Evolutionary conservation across 2,797 vertebrate species (phyloP), one percentile per base, ranked within the genome.

Genomic region (Bucorvus abyssinicus): DNA sequence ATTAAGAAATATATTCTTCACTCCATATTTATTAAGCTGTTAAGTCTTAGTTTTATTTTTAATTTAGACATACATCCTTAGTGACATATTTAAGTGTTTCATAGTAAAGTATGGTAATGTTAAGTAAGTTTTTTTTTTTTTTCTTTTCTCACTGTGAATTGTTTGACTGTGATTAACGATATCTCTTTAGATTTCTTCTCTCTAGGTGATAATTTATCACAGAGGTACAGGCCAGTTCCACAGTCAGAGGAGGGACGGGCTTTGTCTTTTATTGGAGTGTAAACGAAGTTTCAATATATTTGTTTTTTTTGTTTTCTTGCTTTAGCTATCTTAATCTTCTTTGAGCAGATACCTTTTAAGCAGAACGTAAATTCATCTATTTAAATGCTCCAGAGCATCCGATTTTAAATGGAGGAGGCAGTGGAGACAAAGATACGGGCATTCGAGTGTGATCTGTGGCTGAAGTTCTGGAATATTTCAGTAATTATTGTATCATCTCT

Each of bases 131-230:
- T 97, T 99, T 98, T 98, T 98, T 97, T 98, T 97, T 71, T 71
- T 98, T 97, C 96, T 98, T 98, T 98, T 99, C 97, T 98, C 98
- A 98, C 98, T 98, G 98, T 99, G 98, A 99, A 99, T 98, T 99
- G 98, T 99, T 99, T 99, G 98, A 98, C 98, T 99, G 98, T 99
- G 98, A 99, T 99, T 99, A 99, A 99, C 98, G 97, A 98, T 99
- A 98, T 99, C 98, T 99, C 98, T 99, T 98, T 99, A 99, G 99
- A 99, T 99, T 98, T 99, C 98, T 99, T 98, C 98, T 99, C 98
- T 99, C 98, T 99, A 99, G 99, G 99, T 99, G 98, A 98, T 99
- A 98, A 98, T 97, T 98, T 98, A 98, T 98, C 99, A 99, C 99
- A 99, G 98, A 99, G 99, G 98, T 99, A 99, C 99, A 99, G 99